Base-by-base conservation (phyloP, 2,797 vertebrate genomes). In the Sebastes cheni region DNA sequence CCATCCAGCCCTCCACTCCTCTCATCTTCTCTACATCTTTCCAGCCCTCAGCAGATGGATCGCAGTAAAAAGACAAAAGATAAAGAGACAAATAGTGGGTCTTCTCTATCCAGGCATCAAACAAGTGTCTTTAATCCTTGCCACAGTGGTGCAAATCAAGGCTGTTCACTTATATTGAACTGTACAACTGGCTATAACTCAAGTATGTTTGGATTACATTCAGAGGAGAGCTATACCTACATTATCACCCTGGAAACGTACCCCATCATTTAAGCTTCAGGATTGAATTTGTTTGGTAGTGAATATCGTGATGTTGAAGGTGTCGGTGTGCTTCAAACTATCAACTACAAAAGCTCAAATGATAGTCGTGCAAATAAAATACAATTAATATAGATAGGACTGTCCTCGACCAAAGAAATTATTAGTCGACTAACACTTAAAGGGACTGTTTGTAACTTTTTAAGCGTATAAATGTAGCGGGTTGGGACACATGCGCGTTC, bases 11-110 rank as follows among this genome's bases (percentile, higher is more conserved):
- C 32, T 77, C 58, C n/a, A 2, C 27, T 67, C 65, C 72, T 82
- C 78, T 81, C 60, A 85, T 90, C 72, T 65, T 58, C 62, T 64
- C 76, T 25, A 14, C 52, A 75, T 81, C 78, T 66, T 67, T 68
- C 39, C 67, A 77, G 55, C 32, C 64, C 46, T 77, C 52, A 25
- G n/a, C 36, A 68, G 46, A 72, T 6, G 29, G 42, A 20, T 67
- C 56, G 71, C 10, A 75, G 23, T 8, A n/a, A 46, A 75, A 61
- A 18, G 34, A 75, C 46, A 30, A 42, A 20, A 64, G 34, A 75
- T 29, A 60, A 23, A 55, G 56, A 56, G 36, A 72, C 36, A 60
- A 58, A 67, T 13, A 13, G 4, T 13, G 34, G 16, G 25, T 74
- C 60, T 52, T 62, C 34, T 80, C 56, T 23, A 8, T 46, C n/a